Evolutionary conservation across 2,888 invertebrate genomes (phyloP).

Genomic region (Drosophila suboccidentalis): DNA sequence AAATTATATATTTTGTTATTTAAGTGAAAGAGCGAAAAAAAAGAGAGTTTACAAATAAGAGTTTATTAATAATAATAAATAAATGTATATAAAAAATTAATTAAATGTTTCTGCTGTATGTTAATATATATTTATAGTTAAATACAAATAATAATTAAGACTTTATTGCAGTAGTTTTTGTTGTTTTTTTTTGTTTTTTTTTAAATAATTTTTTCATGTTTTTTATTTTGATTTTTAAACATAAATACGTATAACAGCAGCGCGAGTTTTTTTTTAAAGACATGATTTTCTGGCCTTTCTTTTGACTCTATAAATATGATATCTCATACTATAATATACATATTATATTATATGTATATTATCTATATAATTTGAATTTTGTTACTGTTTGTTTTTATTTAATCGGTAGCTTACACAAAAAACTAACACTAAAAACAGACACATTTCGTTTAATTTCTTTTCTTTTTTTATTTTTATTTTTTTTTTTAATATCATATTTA

Average conservation of each 20-base stretch:
- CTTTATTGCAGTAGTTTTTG: constrained; percentile 29
- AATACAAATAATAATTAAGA: constrained; percentile 21
- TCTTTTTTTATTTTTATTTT: constrained; percentile 34
- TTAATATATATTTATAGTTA: constrained; percentile 19
- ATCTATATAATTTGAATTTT: constrained; percentile 30
- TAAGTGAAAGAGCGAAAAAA: constrained; percentile 11
- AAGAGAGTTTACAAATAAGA: constrained; percentile 38
- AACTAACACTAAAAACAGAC: constrained; percentile 84
- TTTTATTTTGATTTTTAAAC: constrained; percentile 4
- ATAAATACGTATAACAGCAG: constrained; percentile 61
- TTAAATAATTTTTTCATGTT: constrained; percentile 19
- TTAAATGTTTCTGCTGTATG: constrained; percentile 24
- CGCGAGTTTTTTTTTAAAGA: constrained; percentile 52
- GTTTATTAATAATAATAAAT: constrained; percentile 30
- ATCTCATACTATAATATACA: constrained; percentile 30
- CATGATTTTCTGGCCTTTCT: constrained; percentile 48
- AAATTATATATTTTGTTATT: constrained; percentile 21
- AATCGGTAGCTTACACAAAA: constrained; percentile 69
- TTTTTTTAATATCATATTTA: constrained; percentile 47
- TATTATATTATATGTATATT: neutral
- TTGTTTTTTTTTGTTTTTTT: constrained; percentile 15
- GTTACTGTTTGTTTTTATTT: constrained; percentile 43
- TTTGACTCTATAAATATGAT: constrained; percentile 27
- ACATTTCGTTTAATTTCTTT: constrained; percentile 68
- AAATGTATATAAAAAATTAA: constrained; percentile 40